These are phyloP conservation scores for Tipula confusa DNA, from an alignment of 2,888 invertebrate species.

Conservation along the genomic window DNA sequence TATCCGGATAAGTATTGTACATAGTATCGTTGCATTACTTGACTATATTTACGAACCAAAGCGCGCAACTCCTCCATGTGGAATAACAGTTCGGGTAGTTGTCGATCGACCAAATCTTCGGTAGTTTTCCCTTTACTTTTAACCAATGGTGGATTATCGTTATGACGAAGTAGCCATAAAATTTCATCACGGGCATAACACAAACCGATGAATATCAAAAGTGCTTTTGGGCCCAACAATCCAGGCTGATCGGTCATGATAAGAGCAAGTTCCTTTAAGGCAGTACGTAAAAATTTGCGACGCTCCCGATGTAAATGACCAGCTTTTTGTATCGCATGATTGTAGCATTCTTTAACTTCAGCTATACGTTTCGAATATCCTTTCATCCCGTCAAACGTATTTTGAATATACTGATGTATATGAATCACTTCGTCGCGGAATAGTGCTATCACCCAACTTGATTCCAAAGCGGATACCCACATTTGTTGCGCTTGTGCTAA, in stretches of 20 bases:
- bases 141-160: constrained; percentile 87
- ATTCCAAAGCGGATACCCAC: constrained; percentile 88
- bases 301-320: constrained; percentile 90
- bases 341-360: constrained; percentile 95
- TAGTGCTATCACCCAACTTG: constrained; percentile 88
- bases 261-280: constrained; percentile 88
- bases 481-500: constrained; percentile 74
- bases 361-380: constrained; percentile 87
- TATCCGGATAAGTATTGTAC: constrained; percentile 95
- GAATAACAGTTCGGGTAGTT: constrained; percentile 93
- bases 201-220: constrained; percentile 93
- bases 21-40: constrained; percentile 96
- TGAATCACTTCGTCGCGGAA: constrained; percentile 97
- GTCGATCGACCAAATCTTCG: constrained; percentile 93
- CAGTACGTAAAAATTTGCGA: constrained; percentile 91
- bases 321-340: constrained; percentile 83
- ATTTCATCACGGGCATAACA: constrained; percentile 97
- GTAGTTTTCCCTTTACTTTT: constrained; percentile 80
- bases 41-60: constrained; percentile 90
- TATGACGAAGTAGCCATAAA: constrained; percentile 91
- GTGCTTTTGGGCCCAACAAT: constrained; percentile 91
- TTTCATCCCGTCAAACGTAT: constrained; percentile 92
- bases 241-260: constrained; percentile 98
- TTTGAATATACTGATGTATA: constrained; percentile 88
- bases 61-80: constrained; percentile 97